Evolutionary conservation across 2,888 invertebrate genomes (phyloP).

Genomic region (Leucozona laternaria): DNA sequence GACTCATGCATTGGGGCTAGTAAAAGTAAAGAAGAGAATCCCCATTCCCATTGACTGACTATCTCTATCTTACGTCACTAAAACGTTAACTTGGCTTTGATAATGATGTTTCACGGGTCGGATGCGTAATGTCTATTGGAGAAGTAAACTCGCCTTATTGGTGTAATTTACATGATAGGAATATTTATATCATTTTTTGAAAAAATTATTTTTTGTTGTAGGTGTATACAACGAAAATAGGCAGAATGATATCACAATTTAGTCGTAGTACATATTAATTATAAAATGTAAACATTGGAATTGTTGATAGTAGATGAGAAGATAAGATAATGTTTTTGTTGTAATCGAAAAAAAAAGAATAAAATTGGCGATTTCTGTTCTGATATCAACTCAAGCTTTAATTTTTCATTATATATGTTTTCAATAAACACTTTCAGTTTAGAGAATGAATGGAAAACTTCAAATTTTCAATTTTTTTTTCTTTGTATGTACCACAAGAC

Average conservation of each 20-base stretch:
- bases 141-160: not conserved
- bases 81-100: not conserved
- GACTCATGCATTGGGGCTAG: conserved; percentile 6
- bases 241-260: not conserved
- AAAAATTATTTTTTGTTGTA: conserved; percentile 26
- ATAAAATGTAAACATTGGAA: conserved; percentile 13
- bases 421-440: too few species aligned
- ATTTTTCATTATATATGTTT: too few species aligned
- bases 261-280: not conserved
- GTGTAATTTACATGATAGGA: conserved; percentile 28
- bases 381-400: too few species aligned
- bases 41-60: not conserved
- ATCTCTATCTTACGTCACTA: not conserved
- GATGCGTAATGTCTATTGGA: not conserved
- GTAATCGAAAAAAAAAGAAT: too few species aligned
- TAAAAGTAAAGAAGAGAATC: not conserved
- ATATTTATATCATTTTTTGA: too few species aligned
- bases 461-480: too few species aligned
- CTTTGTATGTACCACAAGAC: too few species aligned
- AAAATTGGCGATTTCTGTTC: too few species aligned
- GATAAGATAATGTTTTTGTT: not conserved
- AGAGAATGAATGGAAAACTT: too few species aligned
- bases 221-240: not conserved
- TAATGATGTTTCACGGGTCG: not conserved
- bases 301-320: not conserved